Conservation (phyloP, 2,113 vertebrate genomes). For the Miniopterus natalensis region DNA sequence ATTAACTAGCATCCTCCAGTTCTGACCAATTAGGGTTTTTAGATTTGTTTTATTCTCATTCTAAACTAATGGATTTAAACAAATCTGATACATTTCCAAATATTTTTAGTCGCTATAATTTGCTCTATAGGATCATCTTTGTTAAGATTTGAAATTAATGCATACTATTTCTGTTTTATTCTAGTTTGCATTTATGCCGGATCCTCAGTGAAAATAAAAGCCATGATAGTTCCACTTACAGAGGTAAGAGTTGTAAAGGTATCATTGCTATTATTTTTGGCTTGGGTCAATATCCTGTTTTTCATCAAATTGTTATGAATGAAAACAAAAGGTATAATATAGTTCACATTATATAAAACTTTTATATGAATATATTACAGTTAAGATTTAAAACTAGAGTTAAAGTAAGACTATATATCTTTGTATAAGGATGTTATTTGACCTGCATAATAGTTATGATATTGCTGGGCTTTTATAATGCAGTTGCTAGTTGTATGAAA, state of each 20-base stretch:
- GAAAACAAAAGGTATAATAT: conserved; percentile 48
- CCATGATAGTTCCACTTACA: conserved; percentile 91
- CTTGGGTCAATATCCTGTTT: conserved; percentile 36
- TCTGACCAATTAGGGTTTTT: conserved; percentile 42
- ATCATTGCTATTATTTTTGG: conserved; percentile 57
- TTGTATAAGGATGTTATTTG: conserved; percentile 50
- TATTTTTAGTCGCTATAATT: conserved; percentile 61
- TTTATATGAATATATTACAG: conserved; percentile 12
- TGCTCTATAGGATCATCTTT: not conserved
- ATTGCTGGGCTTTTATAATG: conserved; percentile 59
- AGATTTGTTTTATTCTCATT: conserved; percentile 57
- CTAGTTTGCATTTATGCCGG: conserved; percentile 96
- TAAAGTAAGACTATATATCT: conserved; percentile 4
- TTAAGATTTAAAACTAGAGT: conserved; percentile 49
- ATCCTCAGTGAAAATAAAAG: conserved; percentile 93
- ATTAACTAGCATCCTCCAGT: not conserved
- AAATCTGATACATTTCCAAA: not conserved
- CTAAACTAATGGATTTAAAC: conserved; percentile 49
- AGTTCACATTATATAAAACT: conserved; percentile 49
- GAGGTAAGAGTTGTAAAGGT: conserved; percentile 90
- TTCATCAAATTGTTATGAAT: conserved; percentile 35
- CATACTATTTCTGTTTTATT: conserved; percentile 77
- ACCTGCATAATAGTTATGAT: not conserved
- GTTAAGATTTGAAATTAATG: conserved; percentile 67
- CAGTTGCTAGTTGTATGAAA: conserved; percentile 56